phyloP scores from a whole-genome alignment of 2,113 vertebrate species.

The Myrmecobius fasciatus region DNA sequence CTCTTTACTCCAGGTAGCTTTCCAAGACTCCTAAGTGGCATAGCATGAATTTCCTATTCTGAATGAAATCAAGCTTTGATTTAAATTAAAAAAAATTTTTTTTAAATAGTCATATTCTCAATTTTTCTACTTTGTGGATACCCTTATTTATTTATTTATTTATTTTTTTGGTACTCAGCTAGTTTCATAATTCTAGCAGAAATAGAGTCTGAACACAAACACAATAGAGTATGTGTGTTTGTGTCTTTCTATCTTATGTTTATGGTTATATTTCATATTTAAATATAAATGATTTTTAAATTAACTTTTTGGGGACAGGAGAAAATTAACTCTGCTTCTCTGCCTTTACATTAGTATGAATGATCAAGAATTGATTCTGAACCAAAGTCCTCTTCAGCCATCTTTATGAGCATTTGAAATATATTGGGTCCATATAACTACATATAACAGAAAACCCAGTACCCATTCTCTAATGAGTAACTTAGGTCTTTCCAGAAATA shows the following conservation, averaged over 20 bases:
- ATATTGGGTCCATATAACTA: slow-evolving; percentile 23
- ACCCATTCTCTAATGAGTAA: neutral
- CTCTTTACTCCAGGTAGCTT: too few species aligned
- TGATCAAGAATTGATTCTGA: slow-evolving; percentile 23
- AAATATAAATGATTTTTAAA: slow-evolving; percentile 38
- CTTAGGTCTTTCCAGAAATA: slow-evolving; percentile 18
- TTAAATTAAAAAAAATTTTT: neutral
- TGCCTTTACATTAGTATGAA: neutral
- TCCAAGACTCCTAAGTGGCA: too few species aligned
- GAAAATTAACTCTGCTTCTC: slow-evolving; percentile 33
- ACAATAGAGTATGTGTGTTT: neutral
- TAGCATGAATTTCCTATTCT: neutral
- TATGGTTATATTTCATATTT: slow-evolving; percentile 1
- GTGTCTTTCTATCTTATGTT: neutral
- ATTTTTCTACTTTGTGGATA: neutral
- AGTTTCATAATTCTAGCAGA: neutral
- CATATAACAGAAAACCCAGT: neutral
- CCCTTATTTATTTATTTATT: too few species aligned
- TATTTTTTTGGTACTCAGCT: neutral
- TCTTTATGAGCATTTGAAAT: slow-evolving; percentile 7
- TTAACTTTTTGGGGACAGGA: neutral
- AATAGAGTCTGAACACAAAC: neutral
- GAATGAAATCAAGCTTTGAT: neutral
- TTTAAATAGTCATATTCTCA: neutral
- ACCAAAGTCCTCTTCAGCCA: neutral